Conservation (phyloP, 2,797 vertebrate species). For the Tiaroga cobitis region DNA sequence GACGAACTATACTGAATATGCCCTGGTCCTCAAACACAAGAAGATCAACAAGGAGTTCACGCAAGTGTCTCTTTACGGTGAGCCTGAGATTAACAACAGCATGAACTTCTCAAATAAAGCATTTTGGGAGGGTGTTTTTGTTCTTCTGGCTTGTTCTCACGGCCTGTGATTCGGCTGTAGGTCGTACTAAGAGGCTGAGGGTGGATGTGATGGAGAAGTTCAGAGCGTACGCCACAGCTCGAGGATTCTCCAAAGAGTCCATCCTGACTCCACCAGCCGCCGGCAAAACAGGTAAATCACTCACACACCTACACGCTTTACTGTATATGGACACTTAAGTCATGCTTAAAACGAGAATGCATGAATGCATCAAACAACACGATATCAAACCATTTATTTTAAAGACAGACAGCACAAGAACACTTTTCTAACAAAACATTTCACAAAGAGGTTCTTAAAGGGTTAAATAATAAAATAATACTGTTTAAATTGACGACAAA, state of each 20-base stretch:
- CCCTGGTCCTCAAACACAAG: slow-evolving; percentile 80
- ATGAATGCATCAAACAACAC: background rate
- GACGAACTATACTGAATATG: slow-evolving; percentile 81
- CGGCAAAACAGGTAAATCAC: slow-evolving; percentile 59
- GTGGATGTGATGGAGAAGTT: slow-evolving; percentile 72
- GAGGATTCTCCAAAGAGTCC: slow-evolving; percentile 73
- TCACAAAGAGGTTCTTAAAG: background rate
- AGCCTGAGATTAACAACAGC: slow-evolving; percentile 41
- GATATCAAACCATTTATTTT: background rate
- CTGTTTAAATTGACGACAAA: background rate
- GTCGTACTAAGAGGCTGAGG: slow-evolving; percentile 68
- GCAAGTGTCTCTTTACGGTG: slow-evolving; percentile 81
- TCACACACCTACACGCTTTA: background rate
- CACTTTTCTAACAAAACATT: background rate
- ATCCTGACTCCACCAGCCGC: slow-evolving; percentile 73
- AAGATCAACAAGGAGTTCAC: slow-evolving; percentile 78
- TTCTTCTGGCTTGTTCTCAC: background rate
- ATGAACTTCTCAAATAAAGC: background rate
- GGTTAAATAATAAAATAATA: background rate
- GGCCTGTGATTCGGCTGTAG: slow-evolving; percentile 58
- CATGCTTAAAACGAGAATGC: background rate
- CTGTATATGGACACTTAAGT: background rate
- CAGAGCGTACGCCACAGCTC: slow-evolving; percentile 68
- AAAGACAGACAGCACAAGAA: background rate
- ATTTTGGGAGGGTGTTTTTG: background rate